These are phyloP conservation scores for Leptopilina boulardi DNA, from an alignment of 1,140 invertebrate genomes.

Conservation along the genomic window DNA sequence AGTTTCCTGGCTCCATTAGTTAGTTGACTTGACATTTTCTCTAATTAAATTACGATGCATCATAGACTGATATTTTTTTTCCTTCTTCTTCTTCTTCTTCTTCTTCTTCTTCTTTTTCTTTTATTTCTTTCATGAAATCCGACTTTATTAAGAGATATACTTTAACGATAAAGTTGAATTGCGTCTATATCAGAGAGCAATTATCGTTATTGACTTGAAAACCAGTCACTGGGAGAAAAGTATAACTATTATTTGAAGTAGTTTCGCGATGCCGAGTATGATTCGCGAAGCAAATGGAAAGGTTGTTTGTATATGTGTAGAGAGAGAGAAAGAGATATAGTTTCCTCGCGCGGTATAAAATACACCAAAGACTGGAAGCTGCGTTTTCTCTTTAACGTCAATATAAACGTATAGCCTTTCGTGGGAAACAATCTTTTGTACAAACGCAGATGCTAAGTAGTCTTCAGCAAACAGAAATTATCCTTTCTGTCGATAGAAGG, in stretches of 20 bases:
- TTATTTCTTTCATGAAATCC: not conserved
- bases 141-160: conserved; percentile 22
- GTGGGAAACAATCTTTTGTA: conserved; percentile 27
- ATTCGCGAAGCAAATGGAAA: conserved; percentile 9
- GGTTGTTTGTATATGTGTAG: not conserved
- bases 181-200: conserved; percentile 23
- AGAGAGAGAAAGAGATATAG: not conserved
- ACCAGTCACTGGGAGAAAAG: conserved; percentile 6
- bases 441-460: conserved; percentile 30
- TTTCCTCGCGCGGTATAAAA: not conserved
- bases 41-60: conserved; percentile 32
- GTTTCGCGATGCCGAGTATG: not conserved
- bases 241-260: conserved; percentile 16
- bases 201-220: conserved; percentile 25
- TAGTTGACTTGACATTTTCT: conserved; percentile 15
- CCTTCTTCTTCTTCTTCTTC: too few relatives aligned
- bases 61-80: not conserved
- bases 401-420: not conserved
- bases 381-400: not conserved
- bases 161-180: conserved; percentile 6
- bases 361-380: not conserved
- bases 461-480: conserved; percentile 18
- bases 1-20: conserved; percentile 18
- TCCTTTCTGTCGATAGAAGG: conserved; percentile 17
- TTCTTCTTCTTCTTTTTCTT: too few relatives aligned